Evolutionary conservation across 2,797 vertebrate species (phyloP).

Genomic region (Pteropus rufus): DNA sequence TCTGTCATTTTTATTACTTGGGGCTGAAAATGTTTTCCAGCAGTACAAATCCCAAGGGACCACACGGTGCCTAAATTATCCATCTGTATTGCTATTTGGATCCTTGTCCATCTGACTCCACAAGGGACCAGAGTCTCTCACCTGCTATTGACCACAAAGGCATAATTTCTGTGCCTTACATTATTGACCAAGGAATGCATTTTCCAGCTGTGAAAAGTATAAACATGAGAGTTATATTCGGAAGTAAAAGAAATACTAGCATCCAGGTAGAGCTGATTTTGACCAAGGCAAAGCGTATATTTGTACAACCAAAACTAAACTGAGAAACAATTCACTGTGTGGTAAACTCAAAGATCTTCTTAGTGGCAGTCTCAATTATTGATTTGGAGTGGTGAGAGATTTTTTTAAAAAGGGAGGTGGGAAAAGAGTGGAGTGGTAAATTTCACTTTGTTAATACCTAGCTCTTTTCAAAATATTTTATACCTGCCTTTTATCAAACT

Average conservation of each 20-base stretch:
- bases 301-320: not conserved
- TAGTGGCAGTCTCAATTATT: not conserved
- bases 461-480: not conserved
- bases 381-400: not conserved
- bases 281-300: not conserved
- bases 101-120: constrained; percentile 37
- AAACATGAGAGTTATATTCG: not conserved
- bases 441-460: not conserved
- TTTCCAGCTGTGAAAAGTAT: constrained; percentile 44
- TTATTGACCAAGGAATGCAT: not conserved
- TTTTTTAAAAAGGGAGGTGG: not conserved
- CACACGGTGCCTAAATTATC: constrained; percentile 34
- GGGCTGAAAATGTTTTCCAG: constrained; percentile 55
- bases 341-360: not conserved
- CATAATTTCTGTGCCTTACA: not conserved
- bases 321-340: not conserved
- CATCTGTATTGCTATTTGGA: constrained; percentile 20
- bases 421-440: not conserved
- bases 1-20: constrained; percentile 60
- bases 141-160: not conserved
- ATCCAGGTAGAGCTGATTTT: not conserved
- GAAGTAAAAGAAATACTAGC: not conserved
- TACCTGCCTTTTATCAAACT: not conserved
- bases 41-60: constrained; percentile 4
- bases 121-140: not conserved